These are phyloP conservation scores for Aethina tumida DNA, from an alignment of 1,140 invertebrate species.

Conservation along the genomic window DNA sequence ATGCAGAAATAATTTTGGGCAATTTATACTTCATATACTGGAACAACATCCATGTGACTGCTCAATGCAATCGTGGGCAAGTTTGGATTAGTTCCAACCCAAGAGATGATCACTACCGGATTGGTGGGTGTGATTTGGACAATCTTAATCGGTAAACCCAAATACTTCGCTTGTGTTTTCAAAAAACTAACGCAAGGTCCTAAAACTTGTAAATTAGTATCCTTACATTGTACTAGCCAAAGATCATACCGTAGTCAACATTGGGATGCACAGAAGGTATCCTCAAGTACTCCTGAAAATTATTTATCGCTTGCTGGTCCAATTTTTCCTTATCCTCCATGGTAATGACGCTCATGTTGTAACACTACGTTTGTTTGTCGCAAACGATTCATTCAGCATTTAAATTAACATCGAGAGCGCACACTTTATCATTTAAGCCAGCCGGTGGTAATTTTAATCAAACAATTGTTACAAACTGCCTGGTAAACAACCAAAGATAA, in stretches of 20 bases:
- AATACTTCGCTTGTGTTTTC: slow-evolving; percentile 50
- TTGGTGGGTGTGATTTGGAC: slow-evolving; percentile 49
- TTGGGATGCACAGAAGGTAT: slow-evolving; percentile 71
- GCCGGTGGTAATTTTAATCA: too few species aligned
- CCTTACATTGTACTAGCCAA: background rate
- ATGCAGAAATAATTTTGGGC: too few species aligned
- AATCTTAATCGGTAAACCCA: slow-evolving; percentile 52
- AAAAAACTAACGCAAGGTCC: slow-evolving; percentile 63
- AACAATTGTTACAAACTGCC: too few species aligned
- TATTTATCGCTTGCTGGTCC: slow-evolving; percentile 53
- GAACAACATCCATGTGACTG: slow-evolving; percentile 91
- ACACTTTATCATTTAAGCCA: too few species aligned
- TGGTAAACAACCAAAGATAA: too few species aligned
- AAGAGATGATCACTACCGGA: slow-evolving; percentile 74
- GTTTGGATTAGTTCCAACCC: slow-evolving; percentile 59
- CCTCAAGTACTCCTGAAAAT: slow-evolving; percentile 66
- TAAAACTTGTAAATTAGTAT: slow-evolving; percentile 35
- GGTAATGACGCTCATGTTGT: too few species aligned
- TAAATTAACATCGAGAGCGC: too few species aligned
- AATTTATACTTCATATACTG: slow-evolving; percentile 69
- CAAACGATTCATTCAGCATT: too few species aligned
- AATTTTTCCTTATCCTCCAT: slow-evolving; percentile 2
- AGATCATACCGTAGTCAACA: slow-evolving; percentile 61
- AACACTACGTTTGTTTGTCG: slow-evolving; percentile 5
- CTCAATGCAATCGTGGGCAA: slow-evolving; percentile 71